Conservation (phyloP, 2,797 vertebrate species). For the Lateolabrax maculatus region DNA sequence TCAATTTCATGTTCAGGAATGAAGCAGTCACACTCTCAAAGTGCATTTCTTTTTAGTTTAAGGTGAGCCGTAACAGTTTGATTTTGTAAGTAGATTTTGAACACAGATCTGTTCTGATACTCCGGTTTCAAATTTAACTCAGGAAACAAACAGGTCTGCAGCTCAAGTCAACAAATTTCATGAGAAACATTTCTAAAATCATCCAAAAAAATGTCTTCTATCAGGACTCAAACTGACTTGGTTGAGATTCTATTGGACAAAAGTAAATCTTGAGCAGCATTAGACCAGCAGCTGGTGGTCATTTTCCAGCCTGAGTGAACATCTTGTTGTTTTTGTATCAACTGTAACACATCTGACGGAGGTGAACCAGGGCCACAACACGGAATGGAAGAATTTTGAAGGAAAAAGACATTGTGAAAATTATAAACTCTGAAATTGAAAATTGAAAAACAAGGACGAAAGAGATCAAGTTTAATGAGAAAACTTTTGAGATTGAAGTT, state of each 20-base stretch:
- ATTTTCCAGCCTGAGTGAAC: background rate
- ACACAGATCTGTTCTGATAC: background rate
- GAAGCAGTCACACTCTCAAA: conserved; percentile 33
- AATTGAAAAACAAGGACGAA: background rate
- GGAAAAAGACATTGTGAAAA: no score
- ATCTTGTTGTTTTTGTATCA: background rate
- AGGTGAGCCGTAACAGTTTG: background rate
- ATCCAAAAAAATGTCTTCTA: no score
- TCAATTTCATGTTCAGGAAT: background rate
- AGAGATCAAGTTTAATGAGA: background rate
- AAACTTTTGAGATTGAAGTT: background rate
- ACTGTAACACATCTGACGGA: background rate
- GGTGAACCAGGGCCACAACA: background rate
- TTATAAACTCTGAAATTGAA: background rate
- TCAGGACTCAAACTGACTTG: background rate
- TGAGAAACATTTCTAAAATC: no score
- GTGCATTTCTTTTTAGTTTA: conserved; percentile 25
- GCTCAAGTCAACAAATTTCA: no score
- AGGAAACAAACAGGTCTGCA: no score
- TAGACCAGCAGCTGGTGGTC: background rate
- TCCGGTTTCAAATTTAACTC: background rate
- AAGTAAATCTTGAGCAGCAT: conserved; percentile 15
- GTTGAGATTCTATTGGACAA: no score
- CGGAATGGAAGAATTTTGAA: background rate
- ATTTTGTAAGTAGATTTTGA: no score